Evolutionary conservation across 2,888 invertebrate species (phyloP).

Genomic region (Mesochorus sp.): DNA sequence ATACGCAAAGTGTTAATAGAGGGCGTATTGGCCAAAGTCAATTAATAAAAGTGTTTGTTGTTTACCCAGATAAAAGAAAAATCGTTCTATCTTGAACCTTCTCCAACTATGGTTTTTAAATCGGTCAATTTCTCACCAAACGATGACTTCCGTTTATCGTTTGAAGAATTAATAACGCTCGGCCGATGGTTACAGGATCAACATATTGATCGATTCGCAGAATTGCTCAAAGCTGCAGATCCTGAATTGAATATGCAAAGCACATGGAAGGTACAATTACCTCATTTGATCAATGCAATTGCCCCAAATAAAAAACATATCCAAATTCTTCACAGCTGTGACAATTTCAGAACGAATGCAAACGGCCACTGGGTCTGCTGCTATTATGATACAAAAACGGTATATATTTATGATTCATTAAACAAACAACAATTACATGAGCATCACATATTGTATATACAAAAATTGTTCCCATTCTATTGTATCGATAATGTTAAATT

Average conservation of each 20-base stretch:
- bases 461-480: constrained; percentile 14
- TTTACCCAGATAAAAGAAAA: too few relatives aligned
- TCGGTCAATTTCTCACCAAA: neutral
- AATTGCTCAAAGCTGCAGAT: constrained; percentile 16
- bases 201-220: constrained; percentile 27
- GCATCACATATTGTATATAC: constrained; percentile 1
- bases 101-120: neutral
- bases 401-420: constrained; percentile 54
- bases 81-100: too few relatives aligned
- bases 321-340: constrained; percentile 40
- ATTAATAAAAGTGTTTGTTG: too few relatives aligned
- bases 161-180: constrained; percentile 15
- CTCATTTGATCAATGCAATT: constrained; percentile 9
- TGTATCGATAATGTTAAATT: neutral
- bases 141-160: neutral
- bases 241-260: constrained; percentile 17
- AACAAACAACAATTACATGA: constrained; percentile 18
- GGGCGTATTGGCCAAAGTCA: too few relatives aligned
- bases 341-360: constrained; percentile 18
- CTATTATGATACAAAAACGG: constrained; percentile 33
- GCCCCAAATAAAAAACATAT: constrained; percentile 17
- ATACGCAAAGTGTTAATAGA: too few relatives aligned
- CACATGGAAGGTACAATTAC: constrained; percentile 20
- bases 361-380: constrained; percentile 48
- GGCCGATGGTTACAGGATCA: constrained; percentile 7